Evolutionary conservation across 2,797 vertebrate species (phyloP).

Genomic region (Podarcis lilfordi): DNA sequence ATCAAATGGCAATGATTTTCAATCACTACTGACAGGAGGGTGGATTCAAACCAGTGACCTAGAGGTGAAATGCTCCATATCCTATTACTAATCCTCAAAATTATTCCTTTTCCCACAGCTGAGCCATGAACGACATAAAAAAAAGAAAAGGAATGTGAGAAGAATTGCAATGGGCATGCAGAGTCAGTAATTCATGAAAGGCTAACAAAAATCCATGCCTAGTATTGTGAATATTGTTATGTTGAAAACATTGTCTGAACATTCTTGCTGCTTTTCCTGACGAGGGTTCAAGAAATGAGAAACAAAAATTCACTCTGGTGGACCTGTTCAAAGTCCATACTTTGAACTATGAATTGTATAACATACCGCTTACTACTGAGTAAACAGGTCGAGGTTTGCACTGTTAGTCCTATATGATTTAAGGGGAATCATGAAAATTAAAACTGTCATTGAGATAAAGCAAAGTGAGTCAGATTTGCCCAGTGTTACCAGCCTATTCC

Average conservation of each 20-base stretch:
- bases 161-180: conserved; percentile 46
- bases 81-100: conserved; percentile 74
- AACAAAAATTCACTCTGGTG: neutral
- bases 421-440: neutral
- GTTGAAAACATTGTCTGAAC: conserved; percentile 25
- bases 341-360: neutral
- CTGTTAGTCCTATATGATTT: neutral
- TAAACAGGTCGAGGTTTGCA: no score
- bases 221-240: conserved; percentile 56
- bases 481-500: neutral
- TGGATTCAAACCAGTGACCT: conserved; percentile 75
- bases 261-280: conserved; percentile 56
- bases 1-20: conserved; percentile 76
- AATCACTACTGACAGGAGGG: conserved; percentile 71
- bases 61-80: conserved; percentile 74
- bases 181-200: conserved; percentile 52
- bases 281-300: conserved; percentile 26
- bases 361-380: no score
- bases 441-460: neutral
- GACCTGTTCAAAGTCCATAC: neutral
- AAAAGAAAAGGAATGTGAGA: conserved; percentile 54
- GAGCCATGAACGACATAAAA: conserved; percentile 60
- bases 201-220: conserved; percentile 45
- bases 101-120: conserved; percentile 71
- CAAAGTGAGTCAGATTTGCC: neutral